These are phyloP conservation scores for Pseudococcus jackbeardsleyi DNA, from an alignment of 2,888 invertebrate species.

Conservation along the genomic window DNA sequence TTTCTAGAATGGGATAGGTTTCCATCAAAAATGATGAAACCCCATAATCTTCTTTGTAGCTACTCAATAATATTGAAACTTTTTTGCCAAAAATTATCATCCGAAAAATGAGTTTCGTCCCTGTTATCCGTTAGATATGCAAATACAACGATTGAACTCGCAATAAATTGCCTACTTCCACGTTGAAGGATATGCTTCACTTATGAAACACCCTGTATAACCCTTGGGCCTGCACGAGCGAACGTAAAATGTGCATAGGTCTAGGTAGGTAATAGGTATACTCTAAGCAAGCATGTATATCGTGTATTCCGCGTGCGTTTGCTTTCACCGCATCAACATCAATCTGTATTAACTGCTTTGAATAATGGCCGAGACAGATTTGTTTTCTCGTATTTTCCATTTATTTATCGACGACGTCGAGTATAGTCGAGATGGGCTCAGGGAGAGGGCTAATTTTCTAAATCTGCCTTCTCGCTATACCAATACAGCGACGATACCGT, in stretches of 20 bases:
- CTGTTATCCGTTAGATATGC: too few relatives aligned
- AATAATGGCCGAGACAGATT: conserved; percentile 22
- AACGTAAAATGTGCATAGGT: background rate
- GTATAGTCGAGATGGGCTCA: background rate
- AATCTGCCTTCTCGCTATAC: background rate
- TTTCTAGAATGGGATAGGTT: too few relatives aligned
- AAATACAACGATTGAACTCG: too few relatives aligned
- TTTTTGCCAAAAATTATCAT: too few relatives aligned
- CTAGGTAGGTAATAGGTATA: too few relatives aligned
- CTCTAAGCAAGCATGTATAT: background rate
- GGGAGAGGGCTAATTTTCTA: background rate
- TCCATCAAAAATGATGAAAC: too few relatives aligned
- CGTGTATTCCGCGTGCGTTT: background rate
- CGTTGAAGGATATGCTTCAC: too few relatives aligned
- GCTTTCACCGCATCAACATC: conserved; percentile 21
- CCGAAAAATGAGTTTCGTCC: too few relatives aligned
- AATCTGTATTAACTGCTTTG: conserved; percentile 34
- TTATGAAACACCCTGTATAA: too few relatives aligned
- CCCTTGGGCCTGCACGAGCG: background rate
- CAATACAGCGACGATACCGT: background rate
- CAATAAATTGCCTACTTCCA: too few relatives aligned
- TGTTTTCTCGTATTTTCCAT: background rate
- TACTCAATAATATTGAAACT: too few relatives aligned
- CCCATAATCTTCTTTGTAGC: too few relatives aligned
- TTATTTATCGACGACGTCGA: conserved; percentile 1